Conservation (phyloP, 2,113 vertebrate species). For the Amblyopsis rosae region DNA sequence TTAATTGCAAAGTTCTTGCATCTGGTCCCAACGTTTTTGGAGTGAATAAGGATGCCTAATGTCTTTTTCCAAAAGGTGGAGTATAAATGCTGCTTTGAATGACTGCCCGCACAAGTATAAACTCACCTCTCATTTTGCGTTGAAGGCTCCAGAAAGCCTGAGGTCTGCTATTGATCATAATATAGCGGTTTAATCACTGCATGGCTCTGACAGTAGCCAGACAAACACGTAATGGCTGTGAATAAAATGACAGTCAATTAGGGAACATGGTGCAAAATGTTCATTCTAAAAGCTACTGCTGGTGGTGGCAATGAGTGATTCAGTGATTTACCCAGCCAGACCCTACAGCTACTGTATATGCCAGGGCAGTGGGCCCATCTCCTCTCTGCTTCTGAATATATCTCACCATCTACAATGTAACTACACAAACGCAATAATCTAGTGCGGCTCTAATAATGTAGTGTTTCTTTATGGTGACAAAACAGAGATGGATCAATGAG, state of each 20-base stretch:
- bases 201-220: slow-evolving; percentile 57
- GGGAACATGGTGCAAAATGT: slow-evolving; percentile 32
- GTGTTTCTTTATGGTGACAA: not conserved
- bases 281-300: slow-evolving; percentile 11
- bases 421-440: slow-evolving; percentile 1
- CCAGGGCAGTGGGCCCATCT: slow-evolving; percentile 36
- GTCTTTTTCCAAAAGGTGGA: slow-evolving; percentile 45
- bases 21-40: slow-evolving; percentile 45
- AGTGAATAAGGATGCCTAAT: slow-evolving; percentile 32
- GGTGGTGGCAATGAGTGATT: slow-evolving; percentile 50
- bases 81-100: slow-evolving; percentile 59
- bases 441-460: not conserved
- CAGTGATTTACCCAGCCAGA: slow-evolving; percentile 7
- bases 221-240: slow-evolving; percentile 32
- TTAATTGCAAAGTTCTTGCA: not conserved
- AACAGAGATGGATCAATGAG: not conserved
- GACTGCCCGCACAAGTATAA: slow-evolving; percentile 69
- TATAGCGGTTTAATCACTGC: slow-evolving; percentile 70
- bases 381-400: slow-evolving; percentile 1
- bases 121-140: slow-evolving; percentile 56
- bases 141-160: slow-evolving; percentile 68
- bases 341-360: slow-evolving; percentile 36
- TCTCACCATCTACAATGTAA: slow-evolving; percentile 7
- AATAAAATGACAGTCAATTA: slow-evolving; percentile 40
- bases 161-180: slow-evolving; percentile 67